Percentiles rank a stretch among this genome's conserved stretches.
Conservation (phyloP, 2,797 vertebrate genomes). For the Melanotaenia boesemani region DNA sequence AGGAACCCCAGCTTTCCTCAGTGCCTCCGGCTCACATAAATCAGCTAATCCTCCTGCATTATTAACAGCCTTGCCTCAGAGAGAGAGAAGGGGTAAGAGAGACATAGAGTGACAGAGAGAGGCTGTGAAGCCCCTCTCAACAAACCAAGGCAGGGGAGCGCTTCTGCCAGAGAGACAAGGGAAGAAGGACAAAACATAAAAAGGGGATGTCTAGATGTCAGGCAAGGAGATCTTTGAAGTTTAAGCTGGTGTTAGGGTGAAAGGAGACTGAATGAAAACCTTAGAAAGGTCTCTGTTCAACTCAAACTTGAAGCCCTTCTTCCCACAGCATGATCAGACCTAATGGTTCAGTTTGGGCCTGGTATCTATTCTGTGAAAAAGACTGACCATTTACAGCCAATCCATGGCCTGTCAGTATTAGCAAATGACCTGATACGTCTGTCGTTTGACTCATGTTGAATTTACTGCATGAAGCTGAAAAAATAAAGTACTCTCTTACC, state of each 20-base stretch:
- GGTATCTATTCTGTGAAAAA: constrained; percentile 8
- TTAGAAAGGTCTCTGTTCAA: constrained; percentile 24
- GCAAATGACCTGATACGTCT: constrained; percentile 8
- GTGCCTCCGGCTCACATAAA: constrained; percentile 75
- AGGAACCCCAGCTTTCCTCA: constrained; percentile 70
- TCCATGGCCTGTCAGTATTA: constrained; percentile 39
- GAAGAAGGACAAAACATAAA: constrained; percentile 52
- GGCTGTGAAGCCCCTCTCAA: constrained; percentile 54
- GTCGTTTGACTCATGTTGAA: constrained; percentile 11
- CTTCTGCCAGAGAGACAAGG: constrained; percentile 54
- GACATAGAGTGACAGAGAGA: constrained; percentile 59
- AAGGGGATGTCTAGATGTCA: constrained; percentile 52
- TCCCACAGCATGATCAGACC: constrained; percentile 20
- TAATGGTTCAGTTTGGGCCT: constrained; percentile 16
- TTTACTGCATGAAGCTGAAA: constrained; percentile 7
- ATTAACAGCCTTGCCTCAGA: constrained; percentile 75
- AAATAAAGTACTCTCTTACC: constrained; percentile 4
- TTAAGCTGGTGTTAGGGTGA: constrained; percentile 43
- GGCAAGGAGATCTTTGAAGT: constrained; percentile 53
- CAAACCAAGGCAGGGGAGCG: constrained; percentile 49
- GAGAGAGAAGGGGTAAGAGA: constrained; percentile 43
- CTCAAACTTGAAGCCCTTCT: constrained; percentile 17
- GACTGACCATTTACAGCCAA: constrained; percentile 19
- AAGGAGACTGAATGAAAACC: constrained; percentile 29
- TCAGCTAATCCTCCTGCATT: constrained; percentile 82